phyloP scores from a whole-genome alignment of 2,888 invertebrate genomes.

The Cryptophagus acutangulus region DNA sequence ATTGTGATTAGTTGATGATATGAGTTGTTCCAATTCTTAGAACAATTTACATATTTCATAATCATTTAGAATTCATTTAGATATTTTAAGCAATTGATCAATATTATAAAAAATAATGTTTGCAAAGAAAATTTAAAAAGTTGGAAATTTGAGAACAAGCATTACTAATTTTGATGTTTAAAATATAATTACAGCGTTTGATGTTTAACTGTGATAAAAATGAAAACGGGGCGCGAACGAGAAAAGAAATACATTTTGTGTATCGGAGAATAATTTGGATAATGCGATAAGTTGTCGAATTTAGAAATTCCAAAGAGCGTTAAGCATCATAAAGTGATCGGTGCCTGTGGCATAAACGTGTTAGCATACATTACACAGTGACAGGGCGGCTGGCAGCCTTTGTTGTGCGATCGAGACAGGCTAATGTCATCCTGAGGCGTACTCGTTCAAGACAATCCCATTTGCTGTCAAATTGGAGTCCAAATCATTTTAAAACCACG shows the following conservation, averaged over 20 bases:
- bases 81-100: no score
- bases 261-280: conserved; percentile 33
- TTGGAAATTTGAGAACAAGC: no score
- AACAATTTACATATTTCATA: no score
- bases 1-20: no score
- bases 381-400: conserved; percentile 46
- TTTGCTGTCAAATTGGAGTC: conserved; percentile 47
- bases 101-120: no score
- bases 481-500: conserved; percentile 43
- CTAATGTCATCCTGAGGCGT: conserved; percentile 48
- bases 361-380: conserved; percentile 49
- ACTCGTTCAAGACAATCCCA: conserved; percentile 47
- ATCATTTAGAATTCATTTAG: no score
- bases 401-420: conserved; percentile 45
- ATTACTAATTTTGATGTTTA: no score
- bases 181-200: no score
- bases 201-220: no score
- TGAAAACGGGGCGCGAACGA: no score
- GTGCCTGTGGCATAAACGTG: conserved; percentile 45
- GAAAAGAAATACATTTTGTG: conserved; percentile 14
- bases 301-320: conserved; percentile 33
- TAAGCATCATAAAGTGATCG: conserved; percentile 45
- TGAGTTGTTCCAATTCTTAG: no score
- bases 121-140: no score
- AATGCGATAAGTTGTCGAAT: conserved; percentile 34